Percentiles rank a stretch among this genome's conserved stretches.
These are phyloP conservation scores for Pampus argenteus DNA, from an alignment of 2,797 vertebrate genomes.

Conservation along the genomic window DNA sequence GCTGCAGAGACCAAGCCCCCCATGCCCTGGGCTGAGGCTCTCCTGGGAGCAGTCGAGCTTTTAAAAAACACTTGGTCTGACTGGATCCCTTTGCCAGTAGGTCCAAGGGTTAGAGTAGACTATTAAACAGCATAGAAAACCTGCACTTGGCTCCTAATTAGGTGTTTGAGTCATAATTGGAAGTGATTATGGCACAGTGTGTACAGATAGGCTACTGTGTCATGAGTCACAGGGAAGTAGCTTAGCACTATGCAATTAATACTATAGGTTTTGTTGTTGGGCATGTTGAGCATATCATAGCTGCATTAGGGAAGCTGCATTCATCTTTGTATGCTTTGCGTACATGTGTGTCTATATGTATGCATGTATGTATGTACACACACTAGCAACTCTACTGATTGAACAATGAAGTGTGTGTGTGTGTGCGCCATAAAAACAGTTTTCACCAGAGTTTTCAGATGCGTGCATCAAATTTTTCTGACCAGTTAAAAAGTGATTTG, in stretches of 20 bases:
- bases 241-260: conserved; percentile 50
- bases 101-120: conserved; percentile 57
- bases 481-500: conserved; percentile 60
- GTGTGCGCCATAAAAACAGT: conserved; percentile 1
- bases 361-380: too few species aligned
- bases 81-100: conserved; percentile 62
- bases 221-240: conserved; percentile 38
- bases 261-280: conserved; percentile 29
- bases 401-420: conserved; percentile 22
- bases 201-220: conserved; percentile 37
- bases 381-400: conserved; percentile 6
- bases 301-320: not conserved
- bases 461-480: conserved; percentile 57
- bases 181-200: conserved; percentile 44
- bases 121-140: conserved; percentile 53
- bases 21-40: conserved; percentile 67
- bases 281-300: conserved; percentile 20
- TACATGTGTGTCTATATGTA: too few species aligned
- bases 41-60: conserved; percentile 74
- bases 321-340: not conserved
- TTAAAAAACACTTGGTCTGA: conserved; percentile 74
- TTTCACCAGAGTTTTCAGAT: conserved; percentile 36
- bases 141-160: conserved; percentile 63
- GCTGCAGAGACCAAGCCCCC: conserved; percentile 77
- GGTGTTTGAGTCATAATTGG: conserved; percentile 61